These are phyloP conservation scores for Thunnus albacares DNA, from an alignment of 2,797 vertebrate species.

Conservation along the genomic window DNA sequence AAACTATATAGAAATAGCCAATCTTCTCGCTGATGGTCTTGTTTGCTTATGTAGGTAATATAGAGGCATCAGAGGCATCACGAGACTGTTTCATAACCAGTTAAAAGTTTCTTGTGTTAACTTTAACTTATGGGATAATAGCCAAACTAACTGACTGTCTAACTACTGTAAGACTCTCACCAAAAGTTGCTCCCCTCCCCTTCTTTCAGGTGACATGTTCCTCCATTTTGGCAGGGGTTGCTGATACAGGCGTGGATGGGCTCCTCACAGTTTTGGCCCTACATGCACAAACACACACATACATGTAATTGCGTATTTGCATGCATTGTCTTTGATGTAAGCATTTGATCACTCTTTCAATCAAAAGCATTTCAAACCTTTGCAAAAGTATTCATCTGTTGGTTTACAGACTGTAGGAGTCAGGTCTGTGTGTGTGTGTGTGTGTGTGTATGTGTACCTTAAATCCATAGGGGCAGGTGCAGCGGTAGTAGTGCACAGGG, in stretches of 20 bases:
- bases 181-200: constrained; percentile 91
- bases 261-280: constrained; percentile 96
- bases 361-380: not conserved
- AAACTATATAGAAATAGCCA: too few relatives aligned
- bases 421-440: not conserved
- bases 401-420: not conserved
- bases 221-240: constrained; percentile 93
- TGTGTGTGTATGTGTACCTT: constrained; percentile 85
- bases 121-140: not conserved
- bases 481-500: constrained; percentile 96
- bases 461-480: constrained; percentile 96
- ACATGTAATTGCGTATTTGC: not conserved
- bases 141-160: not conserved
- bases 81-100: too few relatives aligned
- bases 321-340: not conserved
- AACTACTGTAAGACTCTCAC: constrained; percentile 54
- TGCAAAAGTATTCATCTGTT: not conserved
- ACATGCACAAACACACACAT: constrained; percentile 28
- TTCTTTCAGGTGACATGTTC: constrained; percentile 96
- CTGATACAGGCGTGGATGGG: constrained; percentile 96
- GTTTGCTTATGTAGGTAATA: too few relatives aligned
- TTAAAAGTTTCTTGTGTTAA: too few relatives aligned
- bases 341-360: not conserved
- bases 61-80: too few relatives aligned
- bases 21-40: too few relatives aligned